Evolutionary conservation across 1,140 invertebrate species (phyloP), one percentile per base, ranked within the genome.

Genomic region (Papilio polyxenes): DNA sequence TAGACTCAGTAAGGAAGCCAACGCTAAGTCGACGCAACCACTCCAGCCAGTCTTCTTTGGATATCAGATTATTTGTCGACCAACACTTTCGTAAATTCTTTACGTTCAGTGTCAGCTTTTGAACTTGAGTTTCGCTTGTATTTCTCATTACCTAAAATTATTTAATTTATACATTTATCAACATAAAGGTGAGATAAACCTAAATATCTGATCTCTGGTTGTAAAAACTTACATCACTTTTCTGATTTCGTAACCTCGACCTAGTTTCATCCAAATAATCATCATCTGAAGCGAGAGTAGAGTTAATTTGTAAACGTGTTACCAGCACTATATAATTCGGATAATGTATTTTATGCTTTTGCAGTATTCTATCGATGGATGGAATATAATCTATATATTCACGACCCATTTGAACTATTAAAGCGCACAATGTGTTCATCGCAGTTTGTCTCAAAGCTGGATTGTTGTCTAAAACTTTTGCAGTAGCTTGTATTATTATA

Each of bases 41-140:
- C 94, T 99, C 98, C 9, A 99, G 95, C 99, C 99, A 99, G 93
- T 99, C 99, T 86, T 99, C 99, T 92, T 99, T 99, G 7, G 98
- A 99, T 0, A 99, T 98, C 81, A 98, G 95, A 77, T 98, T 96
- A 8, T 97, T 97, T 0, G 98, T 98, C n/a, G 97, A 97, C 98
- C 98, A 99, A 98, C 88, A 97, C 96, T 90, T 98, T 97, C 11
- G 97, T 11, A 99, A 94, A 92, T 98, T 98, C 0, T 96, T 95
- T 2, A 97, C 96, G 11, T 97, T 97, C 0, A 99, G 97, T 85
- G 97, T 96, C 9, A 98, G 93, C 86, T 96, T 96, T 92, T 97
- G 97, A 79, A 97, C 96, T 3, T 51, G 96, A 95, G 51, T 96
- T 83, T 97, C 97, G 40, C 95, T 95, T 1, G 95, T 94, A 3